phyloP scores from a whole-genome alignment of 2,888 invertebrate species.

The Dolichopus griseipennis region DNA sequence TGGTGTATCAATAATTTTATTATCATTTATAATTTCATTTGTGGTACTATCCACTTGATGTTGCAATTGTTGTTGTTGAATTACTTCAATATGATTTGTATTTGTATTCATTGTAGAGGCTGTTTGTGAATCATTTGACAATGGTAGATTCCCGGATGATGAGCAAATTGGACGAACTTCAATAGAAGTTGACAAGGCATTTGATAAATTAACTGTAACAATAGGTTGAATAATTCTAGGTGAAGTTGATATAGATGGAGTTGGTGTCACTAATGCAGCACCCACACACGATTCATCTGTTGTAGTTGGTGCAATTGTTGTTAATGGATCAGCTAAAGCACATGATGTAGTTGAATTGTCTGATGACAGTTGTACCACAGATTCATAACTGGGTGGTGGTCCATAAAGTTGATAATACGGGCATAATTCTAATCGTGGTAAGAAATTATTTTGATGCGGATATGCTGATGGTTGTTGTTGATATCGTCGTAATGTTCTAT shows the following conservation, averaged over 20 bases:
- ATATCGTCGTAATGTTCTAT: slow-evolving; percentile 1
- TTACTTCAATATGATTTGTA: neutral
- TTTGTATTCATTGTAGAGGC: neutral
- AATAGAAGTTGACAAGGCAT: slow-evolving; percentile 11
- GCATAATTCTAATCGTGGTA: slow-evolving; percentile 24
- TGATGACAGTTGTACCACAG: slow-evolving; percentile 33
- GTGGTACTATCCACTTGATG: neutral
- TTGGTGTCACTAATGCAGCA: neutral
- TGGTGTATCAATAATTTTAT: neutral
- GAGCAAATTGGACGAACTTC: neutral
- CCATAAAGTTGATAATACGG: slow-evolving; percentile 45
- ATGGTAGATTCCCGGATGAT: neutral
- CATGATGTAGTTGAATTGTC: slow-evolving; percentile 20
- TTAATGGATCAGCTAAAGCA: slow-evolving; percentile 14
- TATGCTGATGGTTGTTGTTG: slow-evolving; percentile 22
- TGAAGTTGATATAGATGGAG: slow-evolving; percentile 6
- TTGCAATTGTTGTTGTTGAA: neutral
- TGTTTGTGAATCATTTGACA: slow-evolving; percentile 7
- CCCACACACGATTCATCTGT: neutral
- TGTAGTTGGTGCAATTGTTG: neutral
- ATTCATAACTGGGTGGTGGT: slow-evolving; percentile 46
- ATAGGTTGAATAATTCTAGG: neutral
- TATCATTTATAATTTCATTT: neutral
- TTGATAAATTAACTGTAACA: neutral
- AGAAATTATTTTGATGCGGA: neutral